Evolutionary conservation across 2,888 invertebrate genomes (phyloP), one percentile per base, ranked within the genome.

Genomic region (Graphium colonna): DNA sequence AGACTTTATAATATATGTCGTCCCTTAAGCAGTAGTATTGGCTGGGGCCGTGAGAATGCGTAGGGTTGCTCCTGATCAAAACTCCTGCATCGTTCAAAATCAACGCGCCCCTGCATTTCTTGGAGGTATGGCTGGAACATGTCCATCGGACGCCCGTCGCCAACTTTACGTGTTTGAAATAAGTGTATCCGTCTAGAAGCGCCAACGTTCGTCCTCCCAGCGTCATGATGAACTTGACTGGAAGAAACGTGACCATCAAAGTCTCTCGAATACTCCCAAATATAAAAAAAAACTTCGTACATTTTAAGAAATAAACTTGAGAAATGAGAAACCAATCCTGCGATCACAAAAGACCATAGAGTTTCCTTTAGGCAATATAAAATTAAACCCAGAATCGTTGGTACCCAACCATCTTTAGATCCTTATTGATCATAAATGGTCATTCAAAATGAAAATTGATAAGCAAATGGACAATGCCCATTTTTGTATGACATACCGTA

Each of bases 1-100:
- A 48, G 7, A 53, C 1, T 41, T 48, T 53, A n/a, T 39, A 47
- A 18, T 53, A 48, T 1, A 43, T 8, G 1, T 42, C 48, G 2
- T 31, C 26, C 31, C 7, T 16, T 17, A 13, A 39, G 33, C 54
- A 50, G 5, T 40, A 21, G 18, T 49, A 54, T 1, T 21, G 54
- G 13, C 21, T 41, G 3, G 66, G 67, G 9, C 36, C 49, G 16
- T 68, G 67, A 1, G 59, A 60, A 18, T 69, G 67, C 8, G 4
- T 8, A 10, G 54, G 61, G 44, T 57, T 62, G 4, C 38, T 45
- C 40, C 45, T 62, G 26, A 51, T 53, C 1, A 66, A 33, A 2
- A 33, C 17, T 9, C 64, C 64, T 1, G 17, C 5, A 1, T 43
- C 39, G 18, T 41, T 51, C 40, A 67, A 26, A 1, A 62, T 31